Base-by-base conservation (phyloP, 2,888 invertebrate genomes). In the Agrochola lychnidis region DNA sequence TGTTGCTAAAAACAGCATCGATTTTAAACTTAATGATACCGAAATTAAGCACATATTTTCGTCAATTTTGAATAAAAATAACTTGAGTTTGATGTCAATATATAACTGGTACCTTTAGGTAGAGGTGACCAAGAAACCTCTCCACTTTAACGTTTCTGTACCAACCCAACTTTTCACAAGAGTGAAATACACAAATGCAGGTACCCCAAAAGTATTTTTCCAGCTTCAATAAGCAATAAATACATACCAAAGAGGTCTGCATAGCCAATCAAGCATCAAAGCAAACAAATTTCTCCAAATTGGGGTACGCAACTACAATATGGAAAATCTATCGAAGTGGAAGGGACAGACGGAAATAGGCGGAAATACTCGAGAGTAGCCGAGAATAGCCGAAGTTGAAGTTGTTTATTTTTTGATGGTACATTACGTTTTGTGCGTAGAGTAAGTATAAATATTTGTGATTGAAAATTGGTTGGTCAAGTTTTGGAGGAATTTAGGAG, bases 251-350 rank as follows among this genome's bases (percentile, higher is more conserved):
- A 76, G 77, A 82, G 70, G 73, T 77, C 83, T 86, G 84, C 81
- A 85, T 78, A 88, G 85, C 87, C 90, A 90, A 94, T 94, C 91
- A 91, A 87, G 89, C 92, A 89, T 88, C 88, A 94, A 92, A 87
- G 92, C 89, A 93, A 94, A 93, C 92, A 94, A 91, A 93, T 93
- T 93, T 91, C 84, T 61, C 70, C 42, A 92, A 93, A 93, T 93
- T 93, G 92, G 92, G 91, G 91, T 86, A 73, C 89, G 84, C 74
- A 85, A 89, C 86, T 88, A 91, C 92, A 91, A 91, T 94, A 93
- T 91, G 93, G 92, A 91, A 93, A 92, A 90, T 90, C 87, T 90
- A 90, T 81, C 87, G 88, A 88, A 78, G 92, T 93, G 94, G 93
- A 95, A 95, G 93, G 94, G 94, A 93, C 93, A 88, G 84, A 79